Conservation (phyloP, 2,888 invertebrate species). For the Epistrophella euchroma region DNA sequence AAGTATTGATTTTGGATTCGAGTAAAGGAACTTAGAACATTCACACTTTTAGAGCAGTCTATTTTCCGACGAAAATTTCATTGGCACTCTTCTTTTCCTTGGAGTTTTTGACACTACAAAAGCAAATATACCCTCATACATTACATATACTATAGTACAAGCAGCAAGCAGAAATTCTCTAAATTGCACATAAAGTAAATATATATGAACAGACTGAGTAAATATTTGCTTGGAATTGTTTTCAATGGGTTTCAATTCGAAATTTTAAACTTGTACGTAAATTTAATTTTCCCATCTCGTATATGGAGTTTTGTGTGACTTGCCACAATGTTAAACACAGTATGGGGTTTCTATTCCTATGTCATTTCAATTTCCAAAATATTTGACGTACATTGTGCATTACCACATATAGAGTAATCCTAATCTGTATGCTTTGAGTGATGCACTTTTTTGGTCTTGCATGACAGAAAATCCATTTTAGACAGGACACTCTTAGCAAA, state of each 20-base stretch:
- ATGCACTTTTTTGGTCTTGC: constrained; percentile 13
- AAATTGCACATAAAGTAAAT: constrained; percentile 40
- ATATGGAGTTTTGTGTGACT: constrained; percentile 30
- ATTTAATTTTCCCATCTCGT: constrained; percentile 23
- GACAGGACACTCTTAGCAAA: not conserved
- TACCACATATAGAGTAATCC: constrained; percentile 14
- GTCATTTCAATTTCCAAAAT: constrained; percentile 32
- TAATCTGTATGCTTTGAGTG: constrained; percentile 24
- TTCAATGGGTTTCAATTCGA: constrained; percentile 33
- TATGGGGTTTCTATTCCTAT: constrained; percentile 26
- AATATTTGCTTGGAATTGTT: constrained; percentile 41
- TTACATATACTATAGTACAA: constrained; percentile 8
- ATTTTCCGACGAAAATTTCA: constrained; percentile 29
- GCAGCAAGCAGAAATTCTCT: constrained; percentile 26
- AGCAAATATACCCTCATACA: not conserved
- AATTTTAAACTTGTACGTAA: constrained; percentile 38
- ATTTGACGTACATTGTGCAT: constrained; percentile 22
- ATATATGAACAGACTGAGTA: constrained; percentile 25
- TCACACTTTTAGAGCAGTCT: constrained; percentile 27
- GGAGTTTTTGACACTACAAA: constrained; percentile 26
- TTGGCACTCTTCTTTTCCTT: constrained; percentile 26
- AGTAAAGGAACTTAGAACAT: constrained; percentile 19
- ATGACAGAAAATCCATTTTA: constrained; percentile 8
- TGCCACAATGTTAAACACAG: constrained; percentile 33
- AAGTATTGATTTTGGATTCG: constrained; percentile 38